Conservation (phyloP, 2,797 vertebrate genomes). For the Perdix hodgsoniae region DNA sequence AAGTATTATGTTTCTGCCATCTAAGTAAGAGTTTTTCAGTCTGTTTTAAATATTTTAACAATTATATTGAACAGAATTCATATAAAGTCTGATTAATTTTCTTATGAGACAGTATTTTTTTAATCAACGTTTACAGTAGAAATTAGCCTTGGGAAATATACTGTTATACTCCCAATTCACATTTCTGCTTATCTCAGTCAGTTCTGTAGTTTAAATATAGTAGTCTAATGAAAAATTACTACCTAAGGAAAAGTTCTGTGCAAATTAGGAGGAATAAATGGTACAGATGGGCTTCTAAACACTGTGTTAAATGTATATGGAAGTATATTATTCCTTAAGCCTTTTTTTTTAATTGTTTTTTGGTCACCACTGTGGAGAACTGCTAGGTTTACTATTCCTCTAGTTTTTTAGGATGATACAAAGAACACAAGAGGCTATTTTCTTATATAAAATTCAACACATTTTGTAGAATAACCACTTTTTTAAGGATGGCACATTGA, state of each 20-base stretch:
- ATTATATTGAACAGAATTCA: background rate
- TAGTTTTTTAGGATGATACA: background rate
- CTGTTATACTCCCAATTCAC: background rate
- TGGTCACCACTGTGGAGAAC: background rate
- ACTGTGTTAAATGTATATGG: background rate
- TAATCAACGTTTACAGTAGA: background rate
- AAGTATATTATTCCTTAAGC: background rate
- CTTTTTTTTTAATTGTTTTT: background rate
- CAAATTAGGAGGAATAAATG: background rate
- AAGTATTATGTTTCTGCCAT: constrained; percentile 74
- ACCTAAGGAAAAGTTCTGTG: background rate
- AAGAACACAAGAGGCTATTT: background rate
- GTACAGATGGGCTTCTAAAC: background rate
- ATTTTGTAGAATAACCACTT: background rate
- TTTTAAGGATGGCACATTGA: background rate
- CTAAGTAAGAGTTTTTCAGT: constrained; percentile 4
- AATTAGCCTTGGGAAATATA: background rate
- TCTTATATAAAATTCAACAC: background rate
- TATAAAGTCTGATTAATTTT: background rate
- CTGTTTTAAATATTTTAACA: background rate
- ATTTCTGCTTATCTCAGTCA: background rate
- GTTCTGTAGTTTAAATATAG: background rate
- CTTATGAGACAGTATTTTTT: background rate
- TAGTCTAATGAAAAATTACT: background rate
- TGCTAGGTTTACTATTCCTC: background rate